Base-by-base conservation (phyloP, 2,888 invertebrate species). In the Crossocerus cetratus region DNA sequence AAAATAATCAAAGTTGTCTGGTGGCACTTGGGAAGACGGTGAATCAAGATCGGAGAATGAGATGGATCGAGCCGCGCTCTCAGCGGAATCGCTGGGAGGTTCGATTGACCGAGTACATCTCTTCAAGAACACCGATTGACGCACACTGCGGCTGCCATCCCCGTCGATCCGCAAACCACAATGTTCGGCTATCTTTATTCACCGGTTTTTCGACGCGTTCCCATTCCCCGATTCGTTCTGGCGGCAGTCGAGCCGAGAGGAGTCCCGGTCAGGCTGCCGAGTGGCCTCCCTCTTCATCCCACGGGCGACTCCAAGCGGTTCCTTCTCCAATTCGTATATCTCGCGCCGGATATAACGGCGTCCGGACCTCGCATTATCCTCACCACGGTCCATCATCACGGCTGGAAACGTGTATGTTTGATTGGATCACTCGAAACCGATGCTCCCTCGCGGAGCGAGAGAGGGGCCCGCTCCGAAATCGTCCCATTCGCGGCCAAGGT, bases 401-500 rank as follows among this genome's bases (percentile, higher is more conserved):
- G 5, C 11, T 32, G 32, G 8, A 32, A 32, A 32, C 20, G 49
- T 32, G 8, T 65, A 59, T 32, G 60, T 75, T 65, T 67, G 76
- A 75, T 76, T 65, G 65, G 62, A 75, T 65, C 65, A 67, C 61
- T 67, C 32, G 67, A 62, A 75, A 75, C 65, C 65, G 58, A 75
- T 67, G 59, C 60, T 61, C 70, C 44, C 61, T 49, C 49, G 0
- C 2, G 16, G n/a, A 32, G 32, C n/a, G n/a, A n/a, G 32, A 32
- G 11, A 11, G 32, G 8, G 14, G 49, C 49, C n/a, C 23, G 65
- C 21, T 61, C 23, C 49, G 60, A 43, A 73, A 68, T 63, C 65
- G 75, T 79, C 65, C 65, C 61, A 74, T 74, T 72, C 70, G 69
- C 70, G 69, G 66, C 76, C 75, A 69, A 87, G 87, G 85, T 86